These are phyloP conservation scores for Calephelis virginiensis DNA, from an alignment of 1,140 invertebrate genomes.

Conservation along the genomic window DNA sequence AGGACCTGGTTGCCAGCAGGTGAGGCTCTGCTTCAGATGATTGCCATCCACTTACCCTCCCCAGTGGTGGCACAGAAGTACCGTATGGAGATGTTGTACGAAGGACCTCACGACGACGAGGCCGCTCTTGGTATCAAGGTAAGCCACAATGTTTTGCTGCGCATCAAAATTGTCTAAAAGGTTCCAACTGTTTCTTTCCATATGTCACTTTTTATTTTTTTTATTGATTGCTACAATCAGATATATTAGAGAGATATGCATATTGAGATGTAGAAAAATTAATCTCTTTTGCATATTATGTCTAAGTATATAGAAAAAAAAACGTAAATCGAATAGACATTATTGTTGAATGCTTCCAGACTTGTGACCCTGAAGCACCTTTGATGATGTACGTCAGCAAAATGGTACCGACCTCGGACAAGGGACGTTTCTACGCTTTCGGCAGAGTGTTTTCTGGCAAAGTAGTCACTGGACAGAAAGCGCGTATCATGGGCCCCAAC, in stretches of 20 bases:
- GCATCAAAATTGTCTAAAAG: too few relatives aligned
- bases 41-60: slow-evolving; percentile 99
- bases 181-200: too few relatives aligned
- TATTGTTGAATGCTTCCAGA: slow-evolving; percentile 77
- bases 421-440: slow-evolving; percentile 99
- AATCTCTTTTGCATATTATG: too few relatives aligned
- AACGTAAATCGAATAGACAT: not conserved
- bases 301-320: too few relatives aligned
- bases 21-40: slow-evolving; percentile 99
- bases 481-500: slow-evolving; percentile 99
- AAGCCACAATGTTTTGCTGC: slow-evolving; percentile 23
- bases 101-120: slow-evolving; percentile 98
- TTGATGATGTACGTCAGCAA: slow-evolving; percentile 99
- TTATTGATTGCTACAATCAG: slow-evolving; percentile 5
- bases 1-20: slow-evolving; percentile 99
- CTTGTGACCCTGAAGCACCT: slow-evolving; percentile 96
- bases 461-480: slow-evolving; percentile 95
- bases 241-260: not conserved
- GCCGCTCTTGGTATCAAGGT: slow-evolving; percentile 93
- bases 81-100: slow-evolving; percentile 99
- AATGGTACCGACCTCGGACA: slow-evolving; percentile 99
- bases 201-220: not conserved
- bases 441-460: slow-evolving; percentile 99
- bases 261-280: too few relatives aligned
- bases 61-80: slow-evolving; percentile 99